A percentile compares a stretch with the other conserved stretches of the same genome.
Conservation (phyloP, 1,140 invertebrate genomes). For the Drosophila grimshawi region DNA sequence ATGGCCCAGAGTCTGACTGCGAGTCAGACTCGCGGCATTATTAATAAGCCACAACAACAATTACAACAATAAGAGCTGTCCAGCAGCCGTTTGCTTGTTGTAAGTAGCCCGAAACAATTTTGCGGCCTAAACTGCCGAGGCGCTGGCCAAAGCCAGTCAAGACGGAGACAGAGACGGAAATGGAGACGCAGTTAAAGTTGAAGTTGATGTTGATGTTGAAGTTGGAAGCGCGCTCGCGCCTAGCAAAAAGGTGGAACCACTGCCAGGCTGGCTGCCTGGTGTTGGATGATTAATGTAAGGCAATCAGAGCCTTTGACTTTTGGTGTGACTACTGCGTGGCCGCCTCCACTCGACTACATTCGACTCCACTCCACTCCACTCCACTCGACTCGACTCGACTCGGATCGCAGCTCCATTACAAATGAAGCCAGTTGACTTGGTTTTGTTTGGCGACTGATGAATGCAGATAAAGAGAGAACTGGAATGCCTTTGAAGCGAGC, state of each 20-base stretch:
- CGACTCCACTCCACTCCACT: conserved; percentile 31
- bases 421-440: conserved; percentile 54
- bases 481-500: conserved; percentile 74
- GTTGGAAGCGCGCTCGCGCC: conserved; percentile 55
- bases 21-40: conserved; percentile 33
- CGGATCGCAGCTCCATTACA: conserved; percentile 57
- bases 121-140: conserved; percentile 56
- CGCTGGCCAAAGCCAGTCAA: neutral
- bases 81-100: conserved; percentile 28
- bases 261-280: neutral
- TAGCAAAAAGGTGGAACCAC: conserved; percentile 12
- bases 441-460: conserved; percentile 75
- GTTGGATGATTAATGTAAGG: conserved; percentile 46
- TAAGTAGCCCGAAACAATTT: conserved; percentile 59
- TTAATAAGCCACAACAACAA: conserved; percentile 57
- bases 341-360: conserved; percentile 57
- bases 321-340: conserved; percentile 66
- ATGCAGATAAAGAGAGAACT: conserved; percentile 69
- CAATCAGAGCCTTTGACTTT: conserved; percentile 66
- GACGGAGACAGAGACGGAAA: conserved; percentile 7
- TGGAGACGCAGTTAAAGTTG: conserved; percentile 2
- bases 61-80: conserved; percentile 47
- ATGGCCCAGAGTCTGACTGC: neutral
- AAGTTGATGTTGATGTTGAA: conserved; percentile 41
- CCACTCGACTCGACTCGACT: conserved; percentile 2